Evolutionary conservation across 2,888 invertebrate species (phyloP), one percentile per base, ranked within the genome.

Genomic region (Cybosia mesomella): DNA sequence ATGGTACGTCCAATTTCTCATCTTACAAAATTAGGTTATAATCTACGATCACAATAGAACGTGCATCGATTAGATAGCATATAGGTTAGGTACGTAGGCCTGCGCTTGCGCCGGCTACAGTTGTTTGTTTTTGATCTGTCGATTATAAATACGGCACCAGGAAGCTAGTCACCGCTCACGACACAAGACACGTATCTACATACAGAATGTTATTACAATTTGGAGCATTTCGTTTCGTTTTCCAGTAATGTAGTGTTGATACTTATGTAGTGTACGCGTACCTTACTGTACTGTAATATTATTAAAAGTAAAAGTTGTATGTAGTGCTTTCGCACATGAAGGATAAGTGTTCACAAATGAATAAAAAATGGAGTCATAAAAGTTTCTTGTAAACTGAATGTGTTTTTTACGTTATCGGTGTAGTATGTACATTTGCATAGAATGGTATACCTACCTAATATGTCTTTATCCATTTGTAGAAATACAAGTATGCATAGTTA

Each of bases 51-150:
- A 78, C 76, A 81, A 80, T 83, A 81, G 79, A 70, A 71, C 72
- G 74, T 61, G 65, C 72, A 70, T 58, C 64, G 68, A 58, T 71
- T 70, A 58, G 73, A 76, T 76, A 77, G 75, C 75, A 74, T 70
- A 73, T 74, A 76, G 73, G 73, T 70, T 74, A 72, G 74, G 65
- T 69, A 69, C 73, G 67, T 69, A 69, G 68, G 70, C 72, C 70
- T 68, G 76, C 77, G 82, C 72, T 67, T 79, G 79, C 83, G 85
- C 89, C 89, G 89, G 89, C 81, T 77, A 84, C 88, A 85, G 83
- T 92, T 92, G 92, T 92, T 94, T 94, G 91, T 93, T 94, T 94
- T 94, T 92, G 89, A 89, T 85, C 82, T 90, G 92, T 91, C 90
- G 89, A 89, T 88, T 92, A 92, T 94, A 93, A 94, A 93, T 93